Evolutionary conservation across 2,113 vertebrate genomes (phyloP).

Genomic region (Osmerus mordax): DNA sequence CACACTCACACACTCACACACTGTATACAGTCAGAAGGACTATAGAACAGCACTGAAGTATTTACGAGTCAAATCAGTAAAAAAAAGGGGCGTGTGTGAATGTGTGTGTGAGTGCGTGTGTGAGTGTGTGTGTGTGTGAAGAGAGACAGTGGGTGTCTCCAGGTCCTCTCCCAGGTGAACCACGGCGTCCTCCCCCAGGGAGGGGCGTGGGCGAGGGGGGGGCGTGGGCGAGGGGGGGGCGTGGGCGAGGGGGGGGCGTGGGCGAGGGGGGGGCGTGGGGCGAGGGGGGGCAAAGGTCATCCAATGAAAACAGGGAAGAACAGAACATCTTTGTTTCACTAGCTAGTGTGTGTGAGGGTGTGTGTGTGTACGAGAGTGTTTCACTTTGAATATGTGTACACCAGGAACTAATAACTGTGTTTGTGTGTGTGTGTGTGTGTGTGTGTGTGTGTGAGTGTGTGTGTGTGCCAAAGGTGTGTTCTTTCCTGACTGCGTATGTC

Average conservation of each 20-base stretch:
- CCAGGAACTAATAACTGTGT: not conserved
- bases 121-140: conserved; percentile 1
- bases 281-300: not conserved
- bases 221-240: not conserved
- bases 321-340: conserved; percentile 33
- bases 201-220: not conserved
- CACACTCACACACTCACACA: too few species aligned
- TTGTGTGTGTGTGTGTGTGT: not conserved
- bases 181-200: not conserved
- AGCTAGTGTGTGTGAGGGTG: not conserved
- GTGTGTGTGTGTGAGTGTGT: not conserved
- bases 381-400: not conserved
- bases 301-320: conserved; percentile 23
- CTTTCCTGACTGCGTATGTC: not conserved
- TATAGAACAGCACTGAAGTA: too few species aligned
- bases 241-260: not conserved
- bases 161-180: not conserved
- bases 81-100: too few species aligned
- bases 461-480: not conserved
- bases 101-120: not conserved
- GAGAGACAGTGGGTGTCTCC: too few species aligned
- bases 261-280: not conserved
- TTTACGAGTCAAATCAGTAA: too few species aligned
- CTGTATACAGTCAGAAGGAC: too few species aligned
- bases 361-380: not conserved